Percentiles rank a stretch among this genome's conserved stretches.
These are phyloP conservation scores for Sialia sialis DNA, from an alignment of 2,113 vertebrate species.

Conservation along the genomic window DNA sequence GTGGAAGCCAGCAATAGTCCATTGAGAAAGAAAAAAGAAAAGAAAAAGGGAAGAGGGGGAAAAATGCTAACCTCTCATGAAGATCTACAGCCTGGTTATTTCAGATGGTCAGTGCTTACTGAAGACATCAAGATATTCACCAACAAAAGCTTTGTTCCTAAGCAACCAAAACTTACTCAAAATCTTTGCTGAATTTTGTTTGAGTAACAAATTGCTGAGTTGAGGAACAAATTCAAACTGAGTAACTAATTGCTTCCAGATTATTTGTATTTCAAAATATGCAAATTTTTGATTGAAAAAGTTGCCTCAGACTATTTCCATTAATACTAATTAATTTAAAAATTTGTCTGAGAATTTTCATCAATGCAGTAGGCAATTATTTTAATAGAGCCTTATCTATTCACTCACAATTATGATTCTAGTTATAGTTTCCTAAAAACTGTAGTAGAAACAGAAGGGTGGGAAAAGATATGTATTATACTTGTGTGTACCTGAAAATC, in stretches of 20 bases:
- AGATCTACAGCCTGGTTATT: neutral
- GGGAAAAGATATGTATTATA: neutral
- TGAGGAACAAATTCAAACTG: neutral
- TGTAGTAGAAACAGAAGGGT: neutral
- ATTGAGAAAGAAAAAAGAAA: too few relatives aligned
- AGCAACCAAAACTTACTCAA: neutral
- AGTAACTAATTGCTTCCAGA: neutral
- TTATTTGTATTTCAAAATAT: neutral
- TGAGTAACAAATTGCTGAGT: neutral
- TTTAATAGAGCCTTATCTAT: neutral
- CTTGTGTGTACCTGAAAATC: neutral
- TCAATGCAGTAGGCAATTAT: neutral
- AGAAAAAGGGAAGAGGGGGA: neutral
- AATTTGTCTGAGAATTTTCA: neutral
- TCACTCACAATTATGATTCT: neutral
- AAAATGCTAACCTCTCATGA: neutral
- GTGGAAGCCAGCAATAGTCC: neutral
- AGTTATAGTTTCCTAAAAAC: neutral
- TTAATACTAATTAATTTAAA: neutral
- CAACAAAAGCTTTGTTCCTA: neutral
- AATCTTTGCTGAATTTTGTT: neutral
- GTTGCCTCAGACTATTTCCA: neutral
- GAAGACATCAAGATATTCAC: neutral
- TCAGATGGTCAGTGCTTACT: neutral
- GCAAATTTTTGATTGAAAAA: neutral